Evolutionary conservation across 2,888 invertebrate species (phyloP), one percentile per base, ranked within the genome.

Genomic region (Lasius platythorax): DNA sequence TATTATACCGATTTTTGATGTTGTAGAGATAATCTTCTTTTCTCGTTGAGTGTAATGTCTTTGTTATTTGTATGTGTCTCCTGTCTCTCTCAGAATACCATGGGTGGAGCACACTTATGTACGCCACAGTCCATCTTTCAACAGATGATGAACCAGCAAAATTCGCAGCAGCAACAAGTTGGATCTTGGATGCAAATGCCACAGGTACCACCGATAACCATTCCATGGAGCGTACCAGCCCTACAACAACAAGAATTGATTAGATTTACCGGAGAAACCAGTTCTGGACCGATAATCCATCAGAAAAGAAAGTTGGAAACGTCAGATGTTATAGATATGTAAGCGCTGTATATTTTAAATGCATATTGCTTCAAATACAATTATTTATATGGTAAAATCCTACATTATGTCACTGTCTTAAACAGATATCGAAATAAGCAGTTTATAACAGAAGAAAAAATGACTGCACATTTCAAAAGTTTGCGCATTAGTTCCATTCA

Each of bases 381-480:
- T 64, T 43, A 33, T 40, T 28, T 67, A 23, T 53, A 0, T 30
- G 0, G 3, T 15, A 28, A 40, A n/a, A 40, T 67, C 6, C 0
- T 23, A 1, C 2, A 2, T 53, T 61, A 75, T 23, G 28, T n/a
- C 11, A 1, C 37, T 15, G 46, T 28, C 12, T 23, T 3, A 63
- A 50, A 12, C 82, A 95, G 94, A 18, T 87, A 92, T 58, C 93
- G 90, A 67, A 93, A 96, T 9, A 98, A 98, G 93, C 97, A 98
- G 93, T 96, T 97, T 61, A 98, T 98, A 87, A 97, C 98, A 0
- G 98, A 98, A 94, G 98, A 98, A 92, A 97, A 97, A 94, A 98
- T 98, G 97, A 97, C 98, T 0, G 97, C 97, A 37, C 97, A 98
- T 92, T 96, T 98, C 87, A 97, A 96, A 88, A 96, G 97, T 56